Conservation (phyloP, 2,113 vertebrate species). For the Mesocricetus auratus region DNA sequence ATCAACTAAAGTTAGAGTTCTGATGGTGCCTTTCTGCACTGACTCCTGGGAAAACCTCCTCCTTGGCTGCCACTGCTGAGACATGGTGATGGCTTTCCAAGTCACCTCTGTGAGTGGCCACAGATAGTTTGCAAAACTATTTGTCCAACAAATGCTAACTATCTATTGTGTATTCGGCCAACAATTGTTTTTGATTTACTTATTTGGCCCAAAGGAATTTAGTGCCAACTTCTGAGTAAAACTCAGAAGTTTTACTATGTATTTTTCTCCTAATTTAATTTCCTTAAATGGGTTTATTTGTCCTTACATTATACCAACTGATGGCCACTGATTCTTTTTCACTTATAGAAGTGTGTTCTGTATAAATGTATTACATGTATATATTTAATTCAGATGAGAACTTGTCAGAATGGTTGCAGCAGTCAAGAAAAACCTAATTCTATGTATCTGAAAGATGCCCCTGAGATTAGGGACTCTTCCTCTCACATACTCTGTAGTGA, state of each 20-base stretch:
- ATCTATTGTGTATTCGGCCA: constrained; percentile 44
- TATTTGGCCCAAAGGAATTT: constrained; percentile 42
- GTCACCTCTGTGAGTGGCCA: constrained; percentile 33
- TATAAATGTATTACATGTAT: constrained; percentile 45
- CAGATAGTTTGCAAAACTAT: constrained; percentile 1
- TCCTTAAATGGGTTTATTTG: constrained; percentile 54
- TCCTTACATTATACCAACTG: not conserved
- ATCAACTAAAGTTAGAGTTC: not conserved
- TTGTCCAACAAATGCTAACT: constrained; percentile 54
- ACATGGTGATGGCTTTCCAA: constrained; percentile 48
- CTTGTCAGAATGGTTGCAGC: not conserved
- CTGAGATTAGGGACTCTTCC: constrained; percentile 12
- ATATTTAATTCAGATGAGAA: constrained; percentile 42
- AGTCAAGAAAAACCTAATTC: constrained; percentile 51
- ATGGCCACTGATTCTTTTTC: constrained; percentile 29
- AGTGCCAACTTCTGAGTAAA: constrained; percentile 35
- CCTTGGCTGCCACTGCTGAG: not conserved
- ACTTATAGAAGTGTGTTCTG: constrained; percentile 46
- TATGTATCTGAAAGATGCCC: not conserved
- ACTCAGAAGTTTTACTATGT: not conserved
- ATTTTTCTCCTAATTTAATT: constrained; percentile 34
- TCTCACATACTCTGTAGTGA: not conserved
- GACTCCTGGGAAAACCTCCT: not conserved
- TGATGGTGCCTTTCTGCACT: not conserved
- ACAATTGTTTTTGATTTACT: constrained; percentile 37